Evolutionary conservation across 2,797 vertebrate species (phyloP), one percentile per base, ranked within the genome.

Genomic region (Lemur catta): DNA sequence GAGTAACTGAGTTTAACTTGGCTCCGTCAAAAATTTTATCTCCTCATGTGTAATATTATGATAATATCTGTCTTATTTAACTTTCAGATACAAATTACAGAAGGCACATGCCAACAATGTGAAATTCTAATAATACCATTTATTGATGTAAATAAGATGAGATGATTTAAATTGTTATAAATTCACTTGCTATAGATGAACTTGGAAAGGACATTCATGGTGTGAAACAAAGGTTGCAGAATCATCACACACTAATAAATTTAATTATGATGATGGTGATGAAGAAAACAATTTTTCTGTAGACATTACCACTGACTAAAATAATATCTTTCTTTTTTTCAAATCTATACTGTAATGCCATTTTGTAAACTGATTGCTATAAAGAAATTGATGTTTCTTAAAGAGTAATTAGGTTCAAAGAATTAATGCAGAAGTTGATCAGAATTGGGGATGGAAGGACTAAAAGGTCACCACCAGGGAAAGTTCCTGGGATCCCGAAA

Each of bases 81-180:
- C 61, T 91, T n/a, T 75, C 26, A 89, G 41, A 17, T 96, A 6
- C 22, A 93, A 95, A 52, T 93, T 46, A 93, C 22, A 92, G n/a
- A 78, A 85, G 28, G 2, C 43, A 46, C 72, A 30, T 63, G 10
- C 72, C 1, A 78, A 11, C 4, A 28, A 35, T 59, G 38, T 14
- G 3, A 79, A 78, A 52, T 33, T 85, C 6, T 65, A 52, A 61
- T 63, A 1, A 6, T 93, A 17, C 14, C 28, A 14, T 15, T 79
- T 92, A 57, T 6, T 78, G 7, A 35, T 69, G 18, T 94, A 94
- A 85, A 50, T 38, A 50, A 9, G 14, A 76, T 57, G 38, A 30
- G 57, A 82, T 63, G 12, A 91, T 78, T 81, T 26, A 57, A 18
- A 72, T 69, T 84, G 74, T 41, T 84, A 30, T 28, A 85, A 78